Evolutionary conservation across 1,140 invertebrate species (phyloP).

Genomic region (Drosophila albomicans): DNA sequence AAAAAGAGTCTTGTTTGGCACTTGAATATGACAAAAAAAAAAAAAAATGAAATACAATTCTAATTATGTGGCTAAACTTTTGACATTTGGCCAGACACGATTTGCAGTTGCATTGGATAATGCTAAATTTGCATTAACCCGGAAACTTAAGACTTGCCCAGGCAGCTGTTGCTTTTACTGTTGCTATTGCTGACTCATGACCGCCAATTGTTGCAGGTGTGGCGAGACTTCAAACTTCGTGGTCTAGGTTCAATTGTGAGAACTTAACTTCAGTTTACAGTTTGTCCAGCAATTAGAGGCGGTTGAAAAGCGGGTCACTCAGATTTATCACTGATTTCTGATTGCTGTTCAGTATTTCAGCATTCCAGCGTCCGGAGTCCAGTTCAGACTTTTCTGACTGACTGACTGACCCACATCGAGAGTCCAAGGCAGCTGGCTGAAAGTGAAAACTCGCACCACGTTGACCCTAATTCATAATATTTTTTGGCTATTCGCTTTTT

Average conservation of each 20-base stretch:
- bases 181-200: constrained; percentile 39
- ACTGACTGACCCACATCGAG: constrained; percentile 60
- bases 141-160: constrained; percentile 58
- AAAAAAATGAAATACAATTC: constrained; percentile 30
- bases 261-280: constrained; percentile 73
- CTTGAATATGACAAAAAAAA: background rate
- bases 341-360: constrained; percentile 11
- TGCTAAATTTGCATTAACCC: constrained; percentile 75
- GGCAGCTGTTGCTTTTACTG: constrained; percentile 4
- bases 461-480: constrained; percentile 70
- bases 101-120: constrained; percentile 58
- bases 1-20: constrained; percentile 10
- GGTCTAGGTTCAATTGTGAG: constrained; percentile 11
- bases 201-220: constrained; percentile 64
- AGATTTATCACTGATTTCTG: constrained; percentile 21
- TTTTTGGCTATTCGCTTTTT: constrained; percentile 55
- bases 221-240: constrained; percentile 11
- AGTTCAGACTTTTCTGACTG: background rate
- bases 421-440: constrained; percentile 37
- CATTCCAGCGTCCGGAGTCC: constrained; percentile 32
- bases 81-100: constrained; percentile 68
- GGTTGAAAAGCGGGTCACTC: constrained; percentile 16
- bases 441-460: constrained; percentile 68
- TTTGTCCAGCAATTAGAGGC: constrained; percentile 73
- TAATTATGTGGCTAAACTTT: constrained; percentile 72